Evolutionary conservation across 2,113 vertebrate genomes (phyloP).

Genomic region (Dipodomys spectabilis): DNA sequence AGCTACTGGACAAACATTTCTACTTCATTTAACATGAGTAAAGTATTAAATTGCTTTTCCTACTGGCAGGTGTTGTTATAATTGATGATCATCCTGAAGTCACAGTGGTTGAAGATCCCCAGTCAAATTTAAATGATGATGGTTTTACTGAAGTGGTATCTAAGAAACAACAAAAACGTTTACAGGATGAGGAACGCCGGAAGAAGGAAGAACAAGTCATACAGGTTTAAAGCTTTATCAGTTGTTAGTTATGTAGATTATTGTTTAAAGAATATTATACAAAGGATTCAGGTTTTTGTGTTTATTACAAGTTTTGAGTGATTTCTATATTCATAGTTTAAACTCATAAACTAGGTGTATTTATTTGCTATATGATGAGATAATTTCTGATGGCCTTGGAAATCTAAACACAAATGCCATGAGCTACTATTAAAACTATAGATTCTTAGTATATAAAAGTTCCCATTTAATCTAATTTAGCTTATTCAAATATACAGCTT

Average conservation of each 20-base stretch:
- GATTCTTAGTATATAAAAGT: background rate
- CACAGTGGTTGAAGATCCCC: conserved; percentile 97
- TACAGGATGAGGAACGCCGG: conserved; percentile 97
- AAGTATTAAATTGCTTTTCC: conserved; percentile 52
- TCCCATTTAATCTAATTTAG: conserved; percentile 16
- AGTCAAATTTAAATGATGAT: conserved; percentile 95
- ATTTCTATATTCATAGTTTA: background rate
- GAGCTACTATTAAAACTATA: background rate
- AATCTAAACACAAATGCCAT: background rate
- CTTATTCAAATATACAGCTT: background rate
- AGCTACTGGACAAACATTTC: background rate
- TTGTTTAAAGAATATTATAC: background rate
- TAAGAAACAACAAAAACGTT: conserved; percentile 98
- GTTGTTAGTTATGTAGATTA: background rate
- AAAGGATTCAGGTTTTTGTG: background rate
- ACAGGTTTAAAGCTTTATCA: conserved; percentile 87
- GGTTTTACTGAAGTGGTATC: conserved; percentile 99
- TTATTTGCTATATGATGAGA: background rate
- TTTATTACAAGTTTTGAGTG: background rate
- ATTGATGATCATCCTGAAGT: conserved; percentile 99
- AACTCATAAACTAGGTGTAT: too few relatives aligned
- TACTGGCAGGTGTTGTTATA: conserved; percentile 95
- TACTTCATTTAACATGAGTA: background rate
- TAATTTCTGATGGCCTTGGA: conserved; percentile 36
- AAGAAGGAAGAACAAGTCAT: conserved; percentile 98